Conservation (phyloP, 2,888 invertebrate genomes). For the Boloria selene region DNA sequence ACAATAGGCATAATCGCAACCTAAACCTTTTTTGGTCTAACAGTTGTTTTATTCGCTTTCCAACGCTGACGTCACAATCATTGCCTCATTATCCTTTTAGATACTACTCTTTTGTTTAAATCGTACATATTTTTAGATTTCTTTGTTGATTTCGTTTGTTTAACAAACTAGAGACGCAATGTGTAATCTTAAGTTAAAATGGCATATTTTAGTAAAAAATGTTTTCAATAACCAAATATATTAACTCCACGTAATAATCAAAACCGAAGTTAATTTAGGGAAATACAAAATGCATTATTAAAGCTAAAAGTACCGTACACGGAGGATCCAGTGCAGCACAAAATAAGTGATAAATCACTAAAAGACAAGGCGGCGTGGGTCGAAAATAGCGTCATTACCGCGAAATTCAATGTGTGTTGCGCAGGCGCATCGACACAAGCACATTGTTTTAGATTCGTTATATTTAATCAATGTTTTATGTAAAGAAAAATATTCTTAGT, state of each 20-base stretch:
- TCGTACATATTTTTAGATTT: conserved; percentile 16
- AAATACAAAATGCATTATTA: background rate
- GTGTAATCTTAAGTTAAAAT: no score
- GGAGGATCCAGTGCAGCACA: conserved; percentile 17
- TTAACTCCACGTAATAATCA: no score
- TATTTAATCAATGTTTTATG: conserved; percentile 11
- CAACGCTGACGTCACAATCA: conserved; percentile 62
- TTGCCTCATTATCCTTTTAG: conserved; percentile 38
- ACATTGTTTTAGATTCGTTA: conserved; percentile 27
- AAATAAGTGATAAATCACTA: conserved; percentile 37
- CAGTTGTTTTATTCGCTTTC: conserved; percentile 55
- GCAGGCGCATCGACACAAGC: conserved; percentile 28
- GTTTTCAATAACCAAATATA: no score
- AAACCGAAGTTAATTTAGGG: background rate
- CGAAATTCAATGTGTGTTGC: conserved; percentile 33
- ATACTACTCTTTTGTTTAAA: conserved; percentile 21
- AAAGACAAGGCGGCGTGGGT: conserved; percentile 32
- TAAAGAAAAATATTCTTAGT: conserved; percentile 1
- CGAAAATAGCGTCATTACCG: conserved; percentile 35
- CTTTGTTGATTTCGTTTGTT: background rate
- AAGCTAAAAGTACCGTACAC: conserved; percentile 21
- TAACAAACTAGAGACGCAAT: no score
- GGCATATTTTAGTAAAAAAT: no score
- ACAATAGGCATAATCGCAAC: conserved; percentile 48
- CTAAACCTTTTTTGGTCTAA: conserved; percentile 60